Conservation (phyloP, 2,797 vertebrate species). For the Petrocephalus sullivani region DNA sequence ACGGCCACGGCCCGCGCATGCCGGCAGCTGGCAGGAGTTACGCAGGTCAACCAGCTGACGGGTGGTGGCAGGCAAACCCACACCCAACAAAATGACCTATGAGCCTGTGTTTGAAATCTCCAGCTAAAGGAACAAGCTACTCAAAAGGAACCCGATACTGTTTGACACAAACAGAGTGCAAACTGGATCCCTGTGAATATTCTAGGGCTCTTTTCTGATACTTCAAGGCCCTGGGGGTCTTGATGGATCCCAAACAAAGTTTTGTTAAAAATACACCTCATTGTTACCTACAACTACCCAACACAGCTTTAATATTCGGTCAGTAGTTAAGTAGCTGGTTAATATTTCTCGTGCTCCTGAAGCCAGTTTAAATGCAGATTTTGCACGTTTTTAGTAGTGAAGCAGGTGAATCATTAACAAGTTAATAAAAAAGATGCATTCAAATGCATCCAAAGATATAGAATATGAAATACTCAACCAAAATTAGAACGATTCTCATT, state of each 20-base stretch:
- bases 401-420: neutral
- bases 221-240: slow-evolving; percentile 8
- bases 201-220: neutral
- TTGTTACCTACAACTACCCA: neutral
- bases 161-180: slow-evolving; percentile 39
- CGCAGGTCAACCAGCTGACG: slow-evolving; percentile 56
- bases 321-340: neutral
- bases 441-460: too few relatives aligned
- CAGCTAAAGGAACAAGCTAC: slow-evolving; percentile 46
- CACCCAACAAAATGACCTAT: slow-evolving; percentile 60
- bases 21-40: slow-evolving; percentile 48
- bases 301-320: neutral
- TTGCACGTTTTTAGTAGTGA: neutral
- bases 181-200: slow-evolving; percentile 27
- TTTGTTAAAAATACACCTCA: neutral
- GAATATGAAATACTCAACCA: too few relatives aligned
- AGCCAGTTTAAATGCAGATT: neutral
- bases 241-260: neutral
- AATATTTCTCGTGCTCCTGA: neutral
- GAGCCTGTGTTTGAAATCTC: slow-evolving; percentile 54
- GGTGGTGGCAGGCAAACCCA: slow-evolving; percentile 62
- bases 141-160: slow-evolving; percentile 50
- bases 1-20: slow-evolving; percentile 58
- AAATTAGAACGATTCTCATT: neutral
- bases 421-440: neutral